These are phyloP conservation scores for Luscinia luscinia DNA, from an alignment of 2,797 vertebrate species.

Conservation along the genomic window DNA sequence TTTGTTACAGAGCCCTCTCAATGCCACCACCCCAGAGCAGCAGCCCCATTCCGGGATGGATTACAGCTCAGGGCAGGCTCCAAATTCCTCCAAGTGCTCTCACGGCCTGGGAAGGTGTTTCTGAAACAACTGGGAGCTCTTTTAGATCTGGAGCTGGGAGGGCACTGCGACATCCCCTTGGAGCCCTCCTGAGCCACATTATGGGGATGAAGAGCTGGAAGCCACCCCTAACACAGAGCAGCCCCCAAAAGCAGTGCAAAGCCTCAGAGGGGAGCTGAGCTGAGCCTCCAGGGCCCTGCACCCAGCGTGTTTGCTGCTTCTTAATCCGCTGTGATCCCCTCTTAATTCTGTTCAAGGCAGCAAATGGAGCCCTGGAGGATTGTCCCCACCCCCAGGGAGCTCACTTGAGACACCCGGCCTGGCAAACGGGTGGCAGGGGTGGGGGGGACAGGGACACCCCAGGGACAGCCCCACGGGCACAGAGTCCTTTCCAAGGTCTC, in stretches of 20 bases:
- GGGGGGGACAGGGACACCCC: neutral
- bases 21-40: neutral
- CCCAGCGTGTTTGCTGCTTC: neutral
- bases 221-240: too few species aligned
- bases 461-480: neutral
- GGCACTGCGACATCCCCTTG: neutral
- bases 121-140: neutral
- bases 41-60: conserved; percentile 32
- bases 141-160: neutral
- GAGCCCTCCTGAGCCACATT: neutral
- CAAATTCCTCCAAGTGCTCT: neutral
- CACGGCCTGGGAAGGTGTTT: neutral
- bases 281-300: neutral
- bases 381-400: neutral
- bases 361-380: conserved; percentile 43
- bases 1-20: conserved; percentile 17
- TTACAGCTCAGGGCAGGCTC: neutral
- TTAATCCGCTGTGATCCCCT: neutral
- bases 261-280: neutral
- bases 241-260: neutral
- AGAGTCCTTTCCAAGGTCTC: neutral
- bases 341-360: neutral
- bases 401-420: neutral
- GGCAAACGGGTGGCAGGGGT: neutral
- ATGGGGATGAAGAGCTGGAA: neutral